Evolutionary conservation across 2,797 vertebrate species (phyloP), one percentile per base, ranked within the genome.

Genomic region (Oryzias dopingdopingensis): DNA sequence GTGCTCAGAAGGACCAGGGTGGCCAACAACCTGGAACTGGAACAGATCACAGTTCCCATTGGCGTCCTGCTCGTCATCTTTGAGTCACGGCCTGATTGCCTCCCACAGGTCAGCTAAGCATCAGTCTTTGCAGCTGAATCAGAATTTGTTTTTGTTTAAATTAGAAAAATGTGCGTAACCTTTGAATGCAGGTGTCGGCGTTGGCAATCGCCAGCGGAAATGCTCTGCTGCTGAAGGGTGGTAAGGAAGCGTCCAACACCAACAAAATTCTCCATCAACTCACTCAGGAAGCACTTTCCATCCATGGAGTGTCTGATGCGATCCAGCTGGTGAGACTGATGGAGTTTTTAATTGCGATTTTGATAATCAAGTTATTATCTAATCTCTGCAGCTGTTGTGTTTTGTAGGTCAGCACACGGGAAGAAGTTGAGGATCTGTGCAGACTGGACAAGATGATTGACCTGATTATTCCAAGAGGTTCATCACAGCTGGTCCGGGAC

Each of bases 21-120:
- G 54, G 96, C 96, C n/a, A 97, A 97, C 77, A 94, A 94, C 77
- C 87, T 99, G 54, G 94, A 98, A 59, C 83, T 99, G 76, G 96
- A 99, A 70, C 97, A 99, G 89, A 95, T 99, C 74, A 98, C 96
- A 0, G 97, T 99, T 37, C 97, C 97, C 4, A 99, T 99, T 5
- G 97, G 97, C 0, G 96, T 99, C 50, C 88, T 99, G 22, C 89
- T 99, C 0, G 96, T 99, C 68, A 99, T 99, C 79, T 99, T 99
- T 65, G 97, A 99, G 82, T 98, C 97, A 14, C 94, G 97, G 15
- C 97, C 97, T 0, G 97, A 99, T 86, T 99, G 97, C 73, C 93
- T 99, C 23, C 97, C 97, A 6, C 97, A 99, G 94, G 97, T 98
- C 22, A 50, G 69, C 54, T 14, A 1, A 7, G 24, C 18, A 49